Conservation (phyloP, 2,113 vertebrate genomes). For the Laterallus jamaicensis region DNA sequence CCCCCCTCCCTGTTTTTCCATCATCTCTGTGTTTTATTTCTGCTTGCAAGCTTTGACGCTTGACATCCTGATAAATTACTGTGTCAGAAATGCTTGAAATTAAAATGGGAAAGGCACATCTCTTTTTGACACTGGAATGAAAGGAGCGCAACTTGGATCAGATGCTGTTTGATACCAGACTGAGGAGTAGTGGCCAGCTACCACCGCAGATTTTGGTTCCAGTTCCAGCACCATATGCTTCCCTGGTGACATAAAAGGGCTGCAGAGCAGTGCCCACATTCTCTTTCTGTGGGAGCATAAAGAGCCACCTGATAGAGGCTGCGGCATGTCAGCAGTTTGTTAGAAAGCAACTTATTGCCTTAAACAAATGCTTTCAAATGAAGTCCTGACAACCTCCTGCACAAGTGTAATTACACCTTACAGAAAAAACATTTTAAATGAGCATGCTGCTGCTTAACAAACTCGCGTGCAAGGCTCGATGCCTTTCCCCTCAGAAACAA, state of each 20-base stretch:
- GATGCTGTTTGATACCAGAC: neutral
- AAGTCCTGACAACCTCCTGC: neutral
- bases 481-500: neutral
- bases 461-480: neutral
- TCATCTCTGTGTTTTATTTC: constrained; percentile 37
- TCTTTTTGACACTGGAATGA: neutral
- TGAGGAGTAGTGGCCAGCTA: neutral
- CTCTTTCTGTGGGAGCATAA: neutral
- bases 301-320: neutral
- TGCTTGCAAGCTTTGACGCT: neutral
- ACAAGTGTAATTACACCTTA: neutral
- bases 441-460: neutral
- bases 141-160: neutral
- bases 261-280: neutral
- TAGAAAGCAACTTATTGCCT: neutral
- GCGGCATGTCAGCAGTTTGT: neutral
- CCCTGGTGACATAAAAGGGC: neutral
- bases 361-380: neutral
- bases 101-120: neutral
- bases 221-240: neutral
- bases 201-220: neutral
- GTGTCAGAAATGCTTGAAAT: constrained; percentile 16
- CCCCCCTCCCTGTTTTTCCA: neutral
- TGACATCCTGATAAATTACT: constrained; percentile 28
- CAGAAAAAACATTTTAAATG: neutral